A percentile compares a stretch with the other conserved stretches of the same genome.
These are phyloP conservation scores for Metopolophium dirhodum DNA, from an alignment of 1,140 invertebrate genomes.

Conservation along the genomic window DNA sequence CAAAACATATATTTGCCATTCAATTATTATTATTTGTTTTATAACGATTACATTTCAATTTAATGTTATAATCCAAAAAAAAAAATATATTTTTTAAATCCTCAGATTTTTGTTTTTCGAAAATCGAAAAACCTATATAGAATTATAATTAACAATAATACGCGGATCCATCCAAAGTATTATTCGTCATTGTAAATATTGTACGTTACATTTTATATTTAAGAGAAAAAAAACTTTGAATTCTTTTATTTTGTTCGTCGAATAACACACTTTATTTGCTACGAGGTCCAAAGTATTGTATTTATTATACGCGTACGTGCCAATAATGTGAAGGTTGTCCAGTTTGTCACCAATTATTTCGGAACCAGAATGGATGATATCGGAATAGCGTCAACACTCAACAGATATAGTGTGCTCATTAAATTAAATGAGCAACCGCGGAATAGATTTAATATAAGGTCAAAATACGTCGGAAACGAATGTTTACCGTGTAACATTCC, in stretches of 20 bases:
- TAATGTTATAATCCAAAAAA: background rate
- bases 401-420: background rate
- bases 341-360: conserved; percentile 7
- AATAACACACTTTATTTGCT: background rate
- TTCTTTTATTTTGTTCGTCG: background rate
- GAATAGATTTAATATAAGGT: background rate
- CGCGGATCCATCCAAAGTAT: background rate
- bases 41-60: background rate
- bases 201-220: background rate
- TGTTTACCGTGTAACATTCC: background rate
- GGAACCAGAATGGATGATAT: background rate
- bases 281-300: background rate
- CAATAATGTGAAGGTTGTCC: background rate
- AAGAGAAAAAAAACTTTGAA: background rate
- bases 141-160: background rate
- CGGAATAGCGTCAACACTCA: background rate
- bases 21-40: no score
- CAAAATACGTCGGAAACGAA: background rate
- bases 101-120: background rate
- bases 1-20: no score
- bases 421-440: background rate
- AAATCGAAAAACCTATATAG: background rate
- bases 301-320: background rate
- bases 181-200: background rate
- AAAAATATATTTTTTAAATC: background rate